A percentile compares a stretch with the other conserved stretches of the same genome.
Evolutionary conservation across 2,888 invertebrate genomes (phyloP).

Genomic region (Muscina levida): DNA sequence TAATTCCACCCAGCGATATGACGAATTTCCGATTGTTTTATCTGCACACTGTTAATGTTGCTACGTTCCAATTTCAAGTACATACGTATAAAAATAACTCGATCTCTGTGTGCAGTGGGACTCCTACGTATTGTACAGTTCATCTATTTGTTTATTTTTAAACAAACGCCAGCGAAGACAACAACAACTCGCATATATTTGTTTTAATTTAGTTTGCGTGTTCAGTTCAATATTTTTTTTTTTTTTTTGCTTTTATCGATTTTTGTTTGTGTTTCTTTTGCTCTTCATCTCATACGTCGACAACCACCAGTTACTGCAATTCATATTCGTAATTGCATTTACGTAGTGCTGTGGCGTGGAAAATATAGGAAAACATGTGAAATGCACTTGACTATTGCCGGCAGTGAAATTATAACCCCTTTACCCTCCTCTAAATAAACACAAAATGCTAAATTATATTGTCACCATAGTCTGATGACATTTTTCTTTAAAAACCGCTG

Average conservation of each 20-base stretch:
- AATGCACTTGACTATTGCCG: too few relatives aligned
- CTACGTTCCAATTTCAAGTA: background rate
- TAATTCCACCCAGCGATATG: too few relatives aligned
- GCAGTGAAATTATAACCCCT: too few relatives aligned
- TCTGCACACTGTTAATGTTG: conserved; percentile 22
- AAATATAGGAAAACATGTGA: background rate
- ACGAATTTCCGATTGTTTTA: background rate
- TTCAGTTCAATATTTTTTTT: conserved; percentile 22
- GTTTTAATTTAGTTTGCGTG: conserved; percentile 29
- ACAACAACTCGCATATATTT: background rate
- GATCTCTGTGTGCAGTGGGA: background rate
- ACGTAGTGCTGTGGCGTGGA: background rate
- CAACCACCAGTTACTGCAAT: background rate
- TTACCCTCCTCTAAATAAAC: too few relatives aligned
- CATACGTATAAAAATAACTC: conserved; percentile 1
- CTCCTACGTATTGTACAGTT: background rate
- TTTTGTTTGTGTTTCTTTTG: conserved; percentile 16
- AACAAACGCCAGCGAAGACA: conserved; percentile 19
- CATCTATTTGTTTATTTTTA: conserved; percentile 35
- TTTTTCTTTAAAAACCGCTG: too few relatives aligned
- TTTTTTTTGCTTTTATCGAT: conserved; percentile 27
- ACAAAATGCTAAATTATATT: too few relatives aligned
- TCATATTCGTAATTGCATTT: too few relatives aligned
- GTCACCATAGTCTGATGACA: too few relatives aligned
- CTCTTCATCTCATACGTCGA: background rate